phyloP scores from a whole-genome alignment of 2,888 invertebrate genomes.

The Oxytorus armatus region DNA sequence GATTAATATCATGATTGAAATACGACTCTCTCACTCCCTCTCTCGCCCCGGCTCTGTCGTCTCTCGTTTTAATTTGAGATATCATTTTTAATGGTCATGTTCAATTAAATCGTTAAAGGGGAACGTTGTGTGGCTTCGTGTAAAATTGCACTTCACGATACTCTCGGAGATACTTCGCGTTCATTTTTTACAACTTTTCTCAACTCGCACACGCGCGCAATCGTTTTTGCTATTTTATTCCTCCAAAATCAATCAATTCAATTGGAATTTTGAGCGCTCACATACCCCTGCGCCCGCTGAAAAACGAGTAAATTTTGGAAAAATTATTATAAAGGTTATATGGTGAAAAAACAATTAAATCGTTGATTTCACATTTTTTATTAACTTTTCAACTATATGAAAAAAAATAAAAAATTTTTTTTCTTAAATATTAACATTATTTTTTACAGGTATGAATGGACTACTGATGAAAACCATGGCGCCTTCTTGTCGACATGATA shows the following conservation, averaged over 20 bases:
- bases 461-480: no score
- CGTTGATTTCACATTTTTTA: no score
- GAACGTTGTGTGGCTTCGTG: constrained; percentile 9
- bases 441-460: no score
- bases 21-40: constrained; percentile 42
- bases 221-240: not conserved
- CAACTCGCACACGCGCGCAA: not conserved
- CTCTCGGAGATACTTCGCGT: constrained; percentile 11
- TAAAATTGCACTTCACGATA: constrained; percentile 5
- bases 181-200: constrained; percentile 13
- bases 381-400: no score
- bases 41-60: constrained; percentile 35
- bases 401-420: no score
- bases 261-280: not conserved
- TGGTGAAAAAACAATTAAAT: no score
- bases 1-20: constrained; percentile 66
- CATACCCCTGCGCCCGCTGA: not conserved
- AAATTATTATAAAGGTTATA: no score
- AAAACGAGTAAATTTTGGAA: no score
- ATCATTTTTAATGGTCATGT: constrained; percentile 54
- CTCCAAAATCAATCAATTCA: no score
- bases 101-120: constrained; percentile 40
- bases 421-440: no score
- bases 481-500: no score
- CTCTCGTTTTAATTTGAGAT: constrained; percentile 53